A percentile compares a stretch with the other conserved stretches of the same genome.
Evolutionary conservation across 2,113 vertebrate genomes (phyloP).

Genomic region (Brachypodius melanocephalos): DNA sequence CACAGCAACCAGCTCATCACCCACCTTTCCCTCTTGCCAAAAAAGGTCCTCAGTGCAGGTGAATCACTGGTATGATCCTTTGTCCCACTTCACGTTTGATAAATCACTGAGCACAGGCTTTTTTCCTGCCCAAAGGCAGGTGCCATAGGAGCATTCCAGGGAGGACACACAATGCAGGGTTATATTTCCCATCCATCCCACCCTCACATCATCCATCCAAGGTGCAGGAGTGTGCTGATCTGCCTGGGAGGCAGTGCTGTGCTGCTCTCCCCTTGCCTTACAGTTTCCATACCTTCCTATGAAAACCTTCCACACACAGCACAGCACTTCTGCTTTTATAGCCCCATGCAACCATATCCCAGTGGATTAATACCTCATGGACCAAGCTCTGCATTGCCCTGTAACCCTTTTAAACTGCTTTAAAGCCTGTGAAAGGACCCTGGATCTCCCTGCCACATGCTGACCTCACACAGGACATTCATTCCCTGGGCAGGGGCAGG

Average conservation of each 20-base stretch:
- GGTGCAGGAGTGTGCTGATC: neutral
- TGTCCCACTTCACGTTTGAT: accelerated
- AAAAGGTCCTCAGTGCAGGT: neutral
- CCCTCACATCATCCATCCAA: neutral
- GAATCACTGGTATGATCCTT: neutral
- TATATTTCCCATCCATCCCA: accelerated
- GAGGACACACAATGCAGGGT: neutral
- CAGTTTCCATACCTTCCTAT: neutral
- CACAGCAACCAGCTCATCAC: neutral
- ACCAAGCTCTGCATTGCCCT: neutral
- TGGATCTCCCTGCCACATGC: neutral
- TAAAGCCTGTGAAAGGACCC: neutral
- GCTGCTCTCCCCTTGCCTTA: neutral
- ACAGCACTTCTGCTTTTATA: neutral
- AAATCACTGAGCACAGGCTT: neutral
- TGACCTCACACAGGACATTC: neutral
- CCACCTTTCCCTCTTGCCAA: neutral
- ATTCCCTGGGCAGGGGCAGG: neutral
- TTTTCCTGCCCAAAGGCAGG: neutral
- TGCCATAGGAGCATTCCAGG: neutral
- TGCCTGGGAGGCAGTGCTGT: neutral
- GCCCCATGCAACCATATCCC: neutral
- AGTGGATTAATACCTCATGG: neutral
- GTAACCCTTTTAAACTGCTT: neutral
- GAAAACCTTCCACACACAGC: neutral